Percentiles rank a stretch among this genome's conserved stretches.
phyloP scores from a whole-genome alignment of 53 echinoderm and acorn worm genomes.

The Antedon mediterranea region DNA sequence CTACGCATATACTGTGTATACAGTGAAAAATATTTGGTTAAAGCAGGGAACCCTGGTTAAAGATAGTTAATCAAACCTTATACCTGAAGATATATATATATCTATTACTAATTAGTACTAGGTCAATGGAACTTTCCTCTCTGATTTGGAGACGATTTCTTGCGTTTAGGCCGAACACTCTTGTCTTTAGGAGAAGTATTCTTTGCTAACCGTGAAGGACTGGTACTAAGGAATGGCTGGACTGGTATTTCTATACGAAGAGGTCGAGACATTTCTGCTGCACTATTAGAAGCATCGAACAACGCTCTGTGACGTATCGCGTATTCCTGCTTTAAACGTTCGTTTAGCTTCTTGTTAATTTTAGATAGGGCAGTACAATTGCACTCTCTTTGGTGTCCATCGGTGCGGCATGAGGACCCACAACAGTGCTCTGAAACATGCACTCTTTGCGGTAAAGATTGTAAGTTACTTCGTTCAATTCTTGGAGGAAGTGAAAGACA shows the following conservation, averaged over 20 bases:
- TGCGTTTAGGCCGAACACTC: conserved; percentile 57
- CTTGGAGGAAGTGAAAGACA: conserved; percentile 7
- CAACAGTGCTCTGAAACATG: not conserved
- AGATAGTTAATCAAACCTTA: too few species aligned
- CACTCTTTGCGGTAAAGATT: not conserved
- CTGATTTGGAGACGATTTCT: not conserved
- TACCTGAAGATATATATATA: too few species aligned
- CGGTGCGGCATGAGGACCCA: not conserved
- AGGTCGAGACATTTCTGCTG: not conserved
- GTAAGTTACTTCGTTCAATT: not conserved
- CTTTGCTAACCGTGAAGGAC: conserved; percentile 25
- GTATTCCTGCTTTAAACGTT: not conserved
- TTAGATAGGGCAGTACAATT: not conserved
- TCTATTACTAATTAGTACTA: too few species aligned
- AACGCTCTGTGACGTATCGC: not conserved
- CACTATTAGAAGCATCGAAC: not conserved
- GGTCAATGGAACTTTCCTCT: not conserved
- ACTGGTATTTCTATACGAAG: conserved; percentile 13
- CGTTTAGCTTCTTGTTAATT: not conserved
- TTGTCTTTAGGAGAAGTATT: conserved; percentile 68
- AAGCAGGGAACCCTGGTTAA: too few species aligned
- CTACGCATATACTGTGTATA: too few species aligned
- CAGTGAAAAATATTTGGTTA: too few species aligned
- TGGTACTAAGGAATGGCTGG: conserved; percentile 2
- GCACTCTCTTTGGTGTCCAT: not conserved